These are phyloP conservation scores for Amazona vittata DNA, from an alignment of 2,113 vertebrate species.

Conservation along the genomic window DNA sequence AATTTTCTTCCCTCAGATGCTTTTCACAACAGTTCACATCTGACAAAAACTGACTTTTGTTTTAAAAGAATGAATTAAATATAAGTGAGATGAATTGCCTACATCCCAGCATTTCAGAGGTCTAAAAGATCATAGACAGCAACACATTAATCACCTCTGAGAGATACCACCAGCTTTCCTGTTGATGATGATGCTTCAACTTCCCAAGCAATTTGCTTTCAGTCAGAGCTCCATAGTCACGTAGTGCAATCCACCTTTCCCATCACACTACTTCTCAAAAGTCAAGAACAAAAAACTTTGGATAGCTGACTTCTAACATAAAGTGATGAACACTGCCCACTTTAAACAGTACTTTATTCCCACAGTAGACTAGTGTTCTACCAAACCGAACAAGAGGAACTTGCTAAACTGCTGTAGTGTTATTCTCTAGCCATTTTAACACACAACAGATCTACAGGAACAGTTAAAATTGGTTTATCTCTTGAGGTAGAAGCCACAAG, in stretches of 20 bases:
- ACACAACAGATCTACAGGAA: not conserved
- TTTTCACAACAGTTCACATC: slow-evolving; percentile 15
- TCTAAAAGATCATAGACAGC: not conserved
- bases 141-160: not conserved
- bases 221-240: not conserved
- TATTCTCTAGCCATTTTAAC: not conserved
- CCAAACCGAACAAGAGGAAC: not conserved
- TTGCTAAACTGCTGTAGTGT: slow-evolving; percentile 19
- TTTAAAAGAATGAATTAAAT: not conserved
- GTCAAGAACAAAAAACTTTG: not conserved
- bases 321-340: not conserved
- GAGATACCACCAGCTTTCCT: not conserved
- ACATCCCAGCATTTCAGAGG: not conserved
- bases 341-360: slow-evolving; percentile 4
- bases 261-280: not conserved
- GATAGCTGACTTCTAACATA: not conserved
- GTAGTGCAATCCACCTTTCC: not conserved
- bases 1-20: slow-evolving; percentile 21
- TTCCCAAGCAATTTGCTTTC: not conserved
- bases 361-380: not conserved
- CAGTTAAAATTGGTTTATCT: slow-evolving; percentile 60
- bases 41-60: not conserved
- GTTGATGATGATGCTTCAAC: not conserved
- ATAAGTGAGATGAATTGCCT: not conserved
- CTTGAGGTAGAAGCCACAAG: slow-evolving; percentile 75